Conservation (phyloP, 2,113 vertebrate genomes). For the Petaurus breviceps region DNA sequence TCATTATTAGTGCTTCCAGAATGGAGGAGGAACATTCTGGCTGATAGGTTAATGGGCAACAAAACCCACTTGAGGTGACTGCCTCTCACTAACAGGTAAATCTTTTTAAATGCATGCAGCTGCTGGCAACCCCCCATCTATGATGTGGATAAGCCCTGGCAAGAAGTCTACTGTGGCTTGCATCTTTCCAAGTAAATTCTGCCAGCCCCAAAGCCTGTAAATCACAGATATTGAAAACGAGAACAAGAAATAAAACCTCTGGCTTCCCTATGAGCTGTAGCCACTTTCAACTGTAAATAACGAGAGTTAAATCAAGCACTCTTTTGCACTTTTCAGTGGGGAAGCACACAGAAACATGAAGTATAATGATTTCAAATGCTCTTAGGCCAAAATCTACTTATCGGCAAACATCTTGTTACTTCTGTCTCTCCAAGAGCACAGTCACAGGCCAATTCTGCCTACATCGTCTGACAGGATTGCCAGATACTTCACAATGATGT, state of each 20-base stretch:
- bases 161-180: background rate
- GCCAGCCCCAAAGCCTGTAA: conserved; percentile 59
- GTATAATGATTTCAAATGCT: conserved; percentile 64
- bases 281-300: conserved; percentile 74
- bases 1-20: background rate
- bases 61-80: background rate
- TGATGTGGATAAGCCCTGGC: background rate
- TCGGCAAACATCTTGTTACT: conserved; percentile 36
- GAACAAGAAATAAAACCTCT: conserved; percentile 72
- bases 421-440: conserved; percentile 29
- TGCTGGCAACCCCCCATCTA: background rate
- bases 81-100: background rate
- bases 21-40: background rate
- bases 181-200: conserved; percentile 43
- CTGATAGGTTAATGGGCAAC: background rate
- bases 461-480: conserved; percentile 34
- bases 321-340: conserved; percentile 53
- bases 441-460: conserved; percentile 52
- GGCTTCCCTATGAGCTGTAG: conserved; percentile 63
- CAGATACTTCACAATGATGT: conserved; percentile 57
- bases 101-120: background rate
- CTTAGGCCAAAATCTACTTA: conserved; percentile 48
- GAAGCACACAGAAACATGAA: conserved; percentile 62
- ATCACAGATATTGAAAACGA: conserved; percentile 74
- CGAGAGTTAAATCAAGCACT: conserved; percentile 69